Evolutionary conservation across 2,113 vertebrate species (phyloP), one percentile per base, ranked within the genome.

Genomic region (Setophaga petechia): DNA sequence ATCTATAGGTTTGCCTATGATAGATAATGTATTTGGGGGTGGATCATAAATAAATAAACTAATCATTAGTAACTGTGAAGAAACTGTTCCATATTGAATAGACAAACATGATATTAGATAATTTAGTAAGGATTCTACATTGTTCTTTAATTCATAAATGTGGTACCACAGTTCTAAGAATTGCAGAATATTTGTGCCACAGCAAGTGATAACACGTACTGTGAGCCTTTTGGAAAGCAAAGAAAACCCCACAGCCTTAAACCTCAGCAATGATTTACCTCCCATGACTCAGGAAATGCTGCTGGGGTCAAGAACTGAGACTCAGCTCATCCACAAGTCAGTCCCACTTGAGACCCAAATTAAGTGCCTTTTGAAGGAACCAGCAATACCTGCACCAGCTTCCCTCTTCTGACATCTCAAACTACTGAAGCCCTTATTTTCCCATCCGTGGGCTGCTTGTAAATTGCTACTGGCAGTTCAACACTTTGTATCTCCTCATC

Each of bases 171-270:
- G 39, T 65, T 67, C 55, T 63, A 76, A 44, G 35, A 71, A 67
- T n/a, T 72, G 33, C 21, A 43, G 51, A 85, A 54, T 21, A 52
- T 47, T 28, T 35, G 8, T 65, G 44, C 12, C 49, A 69, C 54
- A 41, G 30, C 39, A 82, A 51, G 39, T 17, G 57, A n/a, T 39
- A 39, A 63, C 0, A 2, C 0, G 0, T 15, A 33, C 46, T 57
- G 11, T 39, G 61, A 87, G 2, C 5, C 41, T 31, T 61, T 35
- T 47, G 30, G 58, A 87, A 90, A 89, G 22, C 58, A 67, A 78
- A 63, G 39, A 46, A 77, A 84, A 59, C 16, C 19, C 37, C 11
- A 4, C 13, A 44, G 30, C 46, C 44, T 72, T n/a, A 30, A 82
- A 75, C 37, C 43, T 47, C 35, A 80, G 37, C 41, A 65, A 9